phyloP scores from a whole-genome alignment of 1,140 invertebrate genomes.

The Drosophila nikananu region DNA sequence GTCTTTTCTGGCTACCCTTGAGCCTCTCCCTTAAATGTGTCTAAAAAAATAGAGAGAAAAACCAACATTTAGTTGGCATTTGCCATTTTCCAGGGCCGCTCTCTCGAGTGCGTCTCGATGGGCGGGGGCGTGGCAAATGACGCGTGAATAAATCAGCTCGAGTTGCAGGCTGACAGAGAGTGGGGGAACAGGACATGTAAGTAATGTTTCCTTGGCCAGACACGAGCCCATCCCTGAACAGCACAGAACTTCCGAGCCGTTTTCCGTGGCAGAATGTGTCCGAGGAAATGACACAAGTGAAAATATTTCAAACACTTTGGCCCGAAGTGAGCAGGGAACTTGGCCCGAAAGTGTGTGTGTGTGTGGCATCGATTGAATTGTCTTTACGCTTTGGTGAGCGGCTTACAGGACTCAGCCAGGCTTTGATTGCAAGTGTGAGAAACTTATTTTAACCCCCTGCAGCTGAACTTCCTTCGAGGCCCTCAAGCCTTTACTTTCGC shows the following conservation, averaged over 20 bases:
- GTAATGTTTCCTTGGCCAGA: conserved; percentile 47
- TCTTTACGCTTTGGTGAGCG: conserved; percentile 67
- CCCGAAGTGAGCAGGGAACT: conserved; percentile 31
- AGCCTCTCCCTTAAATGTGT: conserved; percentile 1
- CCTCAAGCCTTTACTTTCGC: conserved; percentile 44
- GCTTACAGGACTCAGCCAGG: conserved; percentile 56
- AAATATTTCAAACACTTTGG: conserved; percentile 74
- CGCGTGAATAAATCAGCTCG: conserved; percentile 51
- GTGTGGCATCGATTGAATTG: conserved; percentile 70
- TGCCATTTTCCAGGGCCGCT: conserved; percentile 58
- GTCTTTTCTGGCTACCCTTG: not conserved
- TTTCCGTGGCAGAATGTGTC: conserved; percentile 67
- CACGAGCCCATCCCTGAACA: conserved; percentile 46
- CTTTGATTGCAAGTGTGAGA: conserved; percentile 40
- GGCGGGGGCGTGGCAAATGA: conserved; percentile 46
- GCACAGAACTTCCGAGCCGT: conserved; percentile 37
- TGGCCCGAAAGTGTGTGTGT: conserved; percentile 5
- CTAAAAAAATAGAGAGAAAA: conserved; percentile 26
- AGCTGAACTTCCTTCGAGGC: not conserved
- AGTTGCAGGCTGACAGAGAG: conserved; percentile 15
- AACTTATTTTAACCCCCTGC: conserved; percentile 4
- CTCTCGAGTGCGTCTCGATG: conserved; percentile 66
- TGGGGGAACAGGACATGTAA: conserved; percentile 23
- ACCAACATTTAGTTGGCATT: conserved; percentile 75
- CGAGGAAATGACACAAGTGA: conserved; percentile 79